Conservation (phyloP, 1,140 invertebrate species). For the Brachionus koreanus region DNA sequence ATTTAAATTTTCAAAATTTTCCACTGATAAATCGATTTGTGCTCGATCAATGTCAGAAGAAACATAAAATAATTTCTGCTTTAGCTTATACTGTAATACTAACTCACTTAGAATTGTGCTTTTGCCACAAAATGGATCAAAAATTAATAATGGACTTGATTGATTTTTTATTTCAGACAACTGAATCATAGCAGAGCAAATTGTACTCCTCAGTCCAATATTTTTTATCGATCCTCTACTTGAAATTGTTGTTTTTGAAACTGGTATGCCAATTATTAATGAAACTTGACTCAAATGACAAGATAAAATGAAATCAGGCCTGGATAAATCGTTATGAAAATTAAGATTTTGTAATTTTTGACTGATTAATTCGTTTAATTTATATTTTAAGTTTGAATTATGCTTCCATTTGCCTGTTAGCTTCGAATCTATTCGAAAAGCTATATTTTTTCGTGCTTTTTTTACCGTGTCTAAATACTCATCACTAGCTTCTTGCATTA, state of each 20-base stretch:
- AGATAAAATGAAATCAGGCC: neutral
- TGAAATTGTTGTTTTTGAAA: neutral
- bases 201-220: conserved; percentile 5
- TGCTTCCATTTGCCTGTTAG: conserved; percentile 20
- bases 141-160: neutral
- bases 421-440: conserved; percentile 6
- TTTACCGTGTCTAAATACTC: neutral
- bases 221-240: neutral
- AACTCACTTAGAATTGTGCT: conserved; percentile 18
- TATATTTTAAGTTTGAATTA: neutral
- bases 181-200: conserved; percentile 5
- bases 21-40: neutral
- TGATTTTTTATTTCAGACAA: neutral
- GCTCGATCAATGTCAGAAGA: neutral
- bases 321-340: neutral
- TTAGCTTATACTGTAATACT: neutral
- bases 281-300: conserved; percentile 11
- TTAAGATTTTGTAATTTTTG: neutral
- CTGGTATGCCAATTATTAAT: neutral
- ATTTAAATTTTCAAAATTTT: neutral
- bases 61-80: neutral
- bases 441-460: neutral
- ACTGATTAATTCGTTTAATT: neutral
- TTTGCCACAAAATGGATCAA: conserved; percentile 33
- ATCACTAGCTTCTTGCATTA: neutral